Percentiles rank a stretch among this genome's conserved stretches.
Conservation (phyloP, 1,140 invertebrate species). For the Drosophila pseudoananassae region DNA sequence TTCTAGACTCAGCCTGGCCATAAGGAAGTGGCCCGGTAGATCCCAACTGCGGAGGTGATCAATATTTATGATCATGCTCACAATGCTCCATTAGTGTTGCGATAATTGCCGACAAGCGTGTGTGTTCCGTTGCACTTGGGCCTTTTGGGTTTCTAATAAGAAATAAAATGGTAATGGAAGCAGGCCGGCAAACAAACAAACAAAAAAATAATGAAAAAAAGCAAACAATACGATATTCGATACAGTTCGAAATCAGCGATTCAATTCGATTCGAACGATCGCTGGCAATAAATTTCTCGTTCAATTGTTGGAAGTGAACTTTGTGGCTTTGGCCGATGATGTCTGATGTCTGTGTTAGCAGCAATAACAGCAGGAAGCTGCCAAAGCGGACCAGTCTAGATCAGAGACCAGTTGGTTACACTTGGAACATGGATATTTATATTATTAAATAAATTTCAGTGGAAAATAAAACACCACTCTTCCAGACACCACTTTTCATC, state of each 20-base stretch:
- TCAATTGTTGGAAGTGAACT: constrained; percentile 62
- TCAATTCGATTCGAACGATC: constrained; percentile 36
- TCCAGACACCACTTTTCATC: too few relatives aligned
- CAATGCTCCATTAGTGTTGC: constrained; percentile 63
- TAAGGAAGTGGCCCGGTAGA: constrained; percentile 49
- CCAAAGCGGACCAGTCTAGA: constrained; percentile 10
- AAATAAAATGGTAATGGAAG: constrained; percentile 1
- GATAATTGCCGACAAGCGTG: constrained; percentile 56
- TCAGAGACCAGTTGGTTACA: constrained; percentile 45
- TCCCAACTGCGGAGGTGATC: constrained; percentile 14
- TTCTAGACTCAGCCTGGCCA: constrained; percentile 17
- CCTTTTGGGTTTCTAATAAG: constrained; percentile 40
- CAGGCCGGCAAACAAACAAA: constrained; percentile 4
- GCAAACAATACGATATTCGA: constrained; percentile 56
- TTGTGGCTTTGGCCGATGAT: constrained; percentile 62
- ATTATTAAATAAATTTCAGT: background rate
- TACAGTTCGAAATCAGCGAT: constrained; percentile 43
- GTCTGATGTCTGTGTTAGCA: constrained; percentile 72
- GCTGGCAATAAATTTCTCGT: constrained; percentile 74
- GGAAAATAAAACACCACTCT: background rate
- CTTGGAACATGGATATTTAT: constrained; percentile 1
- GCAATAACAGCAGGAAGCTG: constrained; percentile 64
- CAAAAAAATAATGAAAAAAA: constrained; percentile 36
- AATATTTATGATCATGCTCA: constrained; percentile 63
- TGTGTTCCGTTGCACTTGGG: constrained; percentile 41